phyloP scores from a whole-genome alignment of 2,797 vertebrate species.

The Sebastes hubbsi region DNA sequence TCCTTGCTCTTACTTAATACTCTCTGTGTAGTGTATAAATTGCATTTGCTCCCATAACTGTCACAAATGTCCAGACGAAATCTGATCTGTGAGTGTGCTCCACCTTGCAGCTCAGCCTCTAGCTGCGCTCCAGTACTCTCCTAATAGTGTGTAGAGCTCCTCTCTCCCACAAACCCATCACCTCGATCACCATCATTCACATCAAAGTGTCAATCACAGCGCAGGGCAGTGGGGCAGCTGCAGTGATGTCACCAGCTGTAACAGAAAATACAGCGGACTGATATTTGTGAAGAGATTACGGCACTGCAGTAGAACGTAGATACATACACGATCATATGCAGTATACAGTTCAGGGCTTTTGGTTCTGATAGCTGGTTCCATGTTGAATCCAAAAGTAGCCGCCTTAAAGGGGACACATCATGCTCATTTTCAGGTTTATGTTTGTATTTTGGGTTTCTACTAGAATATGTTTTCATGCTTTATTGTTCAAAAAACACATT shows the following conservation, averaged over 20 bases:
- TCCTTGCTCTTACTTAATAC: conserved; percentile 8
- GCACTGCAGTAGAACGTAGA: neutral
- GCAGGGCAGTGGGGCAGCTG: conserved; percentile 18
- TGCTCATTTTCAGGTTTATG: too few relatives aligned
- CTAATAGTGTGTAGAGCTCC: conserved; percentile 25
- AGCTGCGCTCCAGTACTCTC: conserved; percentile 9
- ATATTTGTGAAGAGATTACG: neutral
- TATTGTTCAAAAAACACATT: too few relatives aligned
- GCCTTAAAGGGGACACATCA: neutral
- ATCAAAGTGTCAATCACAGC: conserved; percentile 65
- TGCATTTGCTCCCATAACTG: conserved; percentile 26
- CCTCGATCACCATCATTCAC: conserved; percentile 48
- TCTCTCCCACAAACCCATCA: conserved; percentile 31
- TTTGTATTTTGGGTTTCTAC: too few relatives aligned
- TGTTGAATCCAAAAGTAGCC: neutral
- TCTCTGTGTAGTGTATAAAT: conserved; percentile 33
- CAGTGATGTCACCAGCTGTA: conserved; percentile 9
- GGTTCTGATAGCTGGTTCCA: neutral
- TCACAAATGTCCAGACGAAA: conserved; percentile 38
- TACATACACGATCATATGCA: neutral
- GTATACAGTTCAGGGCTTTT: neutral
- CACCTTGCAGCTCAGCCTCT: conserved; percentile 20
- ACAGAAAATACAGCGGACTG: neutral
- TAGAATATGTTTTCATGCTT: too few relatives aligned
- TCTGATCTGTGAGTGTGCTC: conserved; percentile 31